Evolutionary conservation across 2,888 invertebrate genomes (phyloP), one percentile per base, ranked within the genome.

Genomic region (Pemphredon lugubris): DNA sequence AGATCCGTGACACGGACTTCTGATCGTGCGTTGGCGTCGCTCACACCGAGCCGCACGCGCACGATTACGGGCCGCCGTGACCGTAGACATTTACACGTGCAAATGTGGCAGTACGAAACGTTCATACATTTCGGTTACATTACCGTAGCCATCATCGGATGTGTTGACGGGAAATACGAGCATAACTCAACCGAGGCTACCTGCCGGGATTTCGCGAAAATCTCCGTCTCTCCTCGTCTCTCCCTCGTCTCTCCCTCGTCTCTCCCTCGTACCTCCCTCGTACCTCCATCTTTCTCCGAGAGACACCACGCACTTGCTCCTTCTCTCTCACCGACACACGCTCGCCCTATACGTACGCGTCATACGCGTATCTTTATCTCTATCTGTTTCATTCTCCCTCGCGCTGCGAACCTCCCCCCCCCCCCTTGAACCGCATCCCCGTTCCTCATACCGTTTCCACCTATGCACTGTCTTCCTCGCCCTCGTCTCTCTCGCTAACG

Each of bases 101-200:
- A 73, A 83, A 81, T 77, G 79, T 78, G 79, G 76, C 80, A 77
- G 73, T 75, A 80, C 80, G 81, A 83, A 82, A 82, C 83, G 85
- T 87, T 86, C 86, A 87, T 88, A 88, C 87, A 88, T 88, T 88
- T 87, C 87, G 87, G 88, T 87, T 87, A 88, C 87, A 88, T 87
- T 87, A 85, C 86, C 84, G 86, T 83, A 83, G 86, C 87, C 87
- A 88, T 88, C 87, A 88, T 88, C 87, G 88, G 88, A 88, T 88
- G 87, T 83, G 87, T 86, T 88, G 88, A 88, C 88, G 88, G 88
- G 88, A 88, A 88, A 88, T 88, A 86, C 88, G 85, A 86, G 88
- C 88, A 88, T 88, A 88, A 88, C 86, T 88, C 88, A 88, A 84
- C 85, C 83, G 83, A 84, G 81, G 76, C 87, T 85, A 80, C 77